Evolutionary conservation across 2,113 vertebrate species (phyloP).

Genomic region (Proteles cristata): DNA sequence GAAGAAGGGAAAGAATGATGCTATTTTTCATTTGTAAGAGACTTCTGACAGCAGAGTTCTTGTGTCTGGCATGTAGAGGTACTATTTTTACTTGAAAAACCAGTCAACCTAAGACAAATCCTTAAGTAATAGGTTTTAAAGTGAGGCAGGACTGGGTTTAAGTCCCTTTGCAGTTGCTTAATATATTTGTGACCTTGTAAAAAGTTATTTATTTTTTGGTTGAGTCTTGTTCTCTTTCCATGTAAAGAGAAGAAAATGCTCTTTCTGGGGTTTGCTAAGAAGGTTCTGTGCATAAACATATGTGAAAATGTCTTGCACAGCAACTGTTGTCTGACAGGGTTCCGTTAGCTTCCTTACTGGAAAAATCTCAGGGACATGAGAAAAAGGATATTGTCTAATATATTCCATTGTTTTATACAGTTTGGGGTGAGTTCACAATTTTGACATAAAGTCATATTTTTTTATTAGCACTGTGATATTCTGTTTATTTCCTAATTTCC

Average conservation of each 20-base stretch:
- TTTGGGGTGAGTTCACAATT: background rate
- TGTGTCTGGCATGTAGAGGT: background rate
- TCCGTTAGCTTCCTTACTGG: background rate
- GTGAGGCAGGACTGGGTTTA: slow-evolving; percentile 16
- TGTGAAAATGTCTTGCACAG: background rate
- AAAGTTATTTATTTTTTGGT: slow-evolving; percentile 23
- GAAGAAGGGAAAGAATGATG: background rate
- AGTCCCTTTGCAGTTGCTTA: background rate
- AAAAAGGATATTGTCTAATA: background rate
- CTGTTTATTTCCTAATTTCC: slow-evolving; percentile 25
- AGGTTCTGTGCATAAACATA: background rate
- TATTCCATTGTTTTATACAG: background rate
- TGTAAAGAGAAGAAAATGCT: background rate
- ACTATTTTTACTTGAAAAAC: slow-evolving; percentile 51
- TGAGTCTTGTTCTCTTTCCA: background rate
- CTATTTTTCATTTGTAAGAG: background rate
- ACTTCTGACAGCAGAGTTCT: background rate
- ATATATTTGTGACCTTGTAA: slow-evolving; percentile 7
- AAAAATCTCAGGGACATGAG: background rate
- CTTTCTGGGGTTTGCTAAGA: background rate
- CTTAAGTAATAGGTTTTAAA: slow-evolving; percentile 57
- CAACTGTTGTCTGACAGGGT: accelerated
- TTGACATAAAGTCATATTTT: background rate
- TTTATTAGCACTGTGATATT: background rate
- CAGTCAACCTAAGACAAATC: slow-evolving; percentile 40